These are phyloP conservation scores for Syrrhaptes paradoxus DNA, from an alignment of 2,113 vertebrate species.

Conservation along the genomic window DNA sequence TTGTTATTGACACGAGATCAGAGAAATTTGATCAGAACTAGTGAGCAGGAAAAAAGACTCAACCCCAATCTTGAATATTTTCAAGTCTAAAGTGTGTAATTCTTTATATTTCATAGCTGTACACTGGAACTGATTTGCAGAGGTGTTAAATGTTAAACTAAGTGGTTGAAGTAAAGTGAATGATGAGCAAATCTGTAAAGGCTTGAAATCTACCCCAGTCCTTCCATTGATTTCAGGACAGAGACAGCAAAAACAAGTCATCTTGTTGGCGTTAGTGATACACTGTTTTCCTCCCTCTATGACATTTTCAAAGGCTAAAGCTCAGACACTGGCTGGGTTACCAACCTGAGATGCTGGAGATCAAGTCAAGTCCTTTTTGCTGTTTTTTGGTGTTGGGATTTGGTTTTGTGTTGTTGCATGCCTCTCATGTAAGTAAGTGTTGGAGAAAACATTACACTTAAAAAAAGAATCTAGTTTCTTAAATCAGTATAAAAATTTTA, in stretches of 20 bases:
- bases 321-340: background rate
- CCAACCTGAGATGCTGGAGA: background rate
- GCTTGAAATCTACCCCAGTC: rapidly evolving
- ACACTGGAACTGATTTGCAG: background rate
- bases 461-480: background rate
- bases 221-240: background rate
- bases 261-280: background rate
- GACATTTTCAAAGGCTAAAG: background rate
- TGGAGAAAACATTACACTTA: background rate
- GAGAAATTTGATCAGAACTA: background rate
- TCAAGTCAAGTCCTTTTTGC: background rate
- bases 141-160: background rate
- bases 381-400: background rate
- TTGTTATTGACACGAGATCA: background rate
- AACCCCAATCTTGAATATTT: background rate
- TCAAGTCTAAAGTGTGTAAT: background rate
- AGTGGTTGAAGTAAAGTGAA: background rate
- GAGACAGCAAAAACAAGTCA: background rate
- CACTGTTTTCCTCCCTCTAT: background rate
- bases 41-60: background rate
- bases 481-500: background rate
- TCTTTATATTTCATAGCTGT: background rate
- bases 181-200: background rate
- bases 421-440: background rate
- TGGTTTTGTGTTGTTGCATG: background rate